phyloP scores from a whole-genome alignment of 2,797 vertebrate genomes.

The Acridotheres tristis region DNA sequence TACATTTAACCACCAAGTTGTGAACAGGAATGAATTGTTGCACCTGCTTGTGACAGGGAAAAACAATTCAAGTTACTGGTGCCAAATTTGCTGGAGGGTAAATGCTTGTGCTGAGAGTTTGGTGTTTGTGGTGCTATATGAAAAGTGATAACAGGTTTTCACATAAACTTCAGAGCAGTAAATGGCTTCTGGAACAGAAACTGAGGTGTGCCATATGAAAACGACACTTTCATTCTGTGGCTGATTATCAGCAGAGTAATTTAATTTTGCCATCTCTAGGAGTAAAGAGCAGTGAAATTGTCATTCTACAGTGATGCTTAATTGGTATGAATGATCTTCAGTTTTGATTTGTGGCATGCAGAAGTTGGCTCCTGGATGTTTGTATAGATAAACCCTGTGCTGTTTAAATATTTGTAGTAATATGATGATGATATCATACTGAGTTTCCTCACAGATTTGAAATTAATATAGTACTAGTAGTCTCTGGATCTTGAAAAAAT shows the following conservation, averaged over 20 bases:
- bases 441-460: background rate
- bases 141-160: background rate
- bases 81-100: background rate
- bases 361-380: background rate
- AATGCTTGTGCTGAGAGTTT: background rate
- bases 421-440: background rate
- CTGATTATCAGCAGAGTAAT: background rate
- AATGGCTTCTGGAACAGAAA: background rate
- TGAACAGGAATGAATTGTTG: background rate
- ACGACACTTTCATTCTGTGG: background rate
- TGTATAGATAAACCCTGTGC: background rate
- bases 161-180: background rate
- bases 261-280: background rate
- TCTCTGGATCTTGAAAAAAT: background rate
- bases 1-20: background rate
- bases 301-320: background rate
- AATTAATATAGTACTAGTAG: background rate
- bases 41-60: accelerated
- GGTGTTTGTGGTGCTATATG: background rate
- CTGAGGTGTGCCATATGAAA: background rate
- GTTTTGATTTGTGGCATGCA: background rate
- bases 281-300: background rate
- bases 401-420: background rate
- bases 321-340: background rate
- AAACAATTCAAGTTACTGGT: background rate